phyloP scores from a whole-genome alignment of 2,113 vertebrate genomes.

The Myrmophylax atrothorax region DNA sequence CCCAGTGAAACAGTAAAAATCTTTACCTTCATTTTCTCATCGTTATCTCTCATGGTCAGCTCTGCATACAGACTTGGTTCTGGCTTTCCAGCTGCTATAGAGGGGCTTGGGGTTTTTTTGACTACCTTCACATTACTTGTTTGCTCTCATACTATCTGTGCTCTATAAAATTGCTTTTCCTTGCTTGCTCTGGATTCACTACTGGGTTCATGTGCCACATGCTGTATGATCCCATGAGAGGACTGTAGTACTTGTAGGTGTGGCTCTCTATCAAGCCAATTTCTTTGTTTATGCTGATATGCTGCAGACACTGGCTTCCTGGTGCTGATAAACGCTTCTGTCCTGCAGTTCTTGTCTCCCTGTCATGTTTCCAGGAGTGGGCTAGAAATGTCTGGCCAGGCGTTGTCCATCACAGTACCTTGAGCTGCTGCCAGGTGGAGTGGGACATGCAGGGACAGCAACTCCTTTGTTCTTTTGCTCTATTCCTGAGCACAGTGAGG shows the following conservation, averaged over 20 bases:
- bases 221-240: not conserved
- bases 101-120: accelerated
- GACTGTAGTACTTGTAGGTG: conserved; percentile 13
- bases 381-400: not conserved
- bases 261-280: conserved; percentile 10
- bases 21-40: conserved; percentile 49
- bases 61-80: conserved; percentile 33
- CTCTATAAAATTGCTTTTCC: not conserved
- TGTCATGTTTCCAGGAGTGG: not conserved
- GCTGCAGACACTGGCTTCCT: not conserved
- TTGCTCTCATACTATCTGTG: not conserved
- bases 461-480: not conserved
- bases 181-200: not conserved
- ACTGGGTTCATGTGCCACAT: not conserved
- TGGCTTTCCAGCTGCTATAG: not conserved
- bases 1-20: conserved; percentile 54
- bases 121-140: not conserved
- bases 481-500: not conserved
- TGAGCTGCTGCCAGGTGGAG: not conserved
- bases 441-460: not conserved
- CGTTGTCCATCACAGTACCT: not conserved
- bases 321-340: not conserved
- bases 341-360: not conserved
- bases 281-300: conserved; percentile 44
- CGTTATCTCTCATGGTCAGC: conserved; percentile 62